A percentile compares a stretch with the other conserved stretches of the same genome.
Conservation (phyloP, 2,113 vertebrate genomes). For the Etia nguti region DNA sequence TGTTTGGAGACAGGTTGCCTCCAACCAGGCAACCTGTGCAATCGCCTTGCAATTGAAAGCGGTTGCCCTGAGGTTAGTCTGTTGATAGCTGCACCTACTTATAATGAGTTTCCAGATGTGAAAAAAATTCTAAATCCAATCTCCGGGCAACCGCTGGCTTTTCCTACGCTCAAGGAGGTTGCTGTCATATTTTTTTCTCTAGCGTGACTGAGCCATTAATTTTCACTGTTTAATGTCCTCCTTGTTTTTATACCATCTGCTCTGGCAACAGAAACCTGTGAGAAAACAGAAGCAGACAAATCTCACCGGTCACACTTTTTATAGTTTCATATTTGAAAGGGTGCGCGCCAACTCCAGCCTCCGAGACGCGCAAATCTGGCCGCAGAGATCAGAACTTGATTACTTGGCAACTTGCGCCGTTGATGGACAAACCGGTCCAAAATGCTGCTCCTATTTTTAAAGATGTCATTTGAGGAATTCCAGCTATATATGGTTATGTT, state of each 20-base stretch:
- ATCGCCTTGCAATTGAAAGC: background rate
- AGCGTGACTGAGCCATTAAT: background rate
- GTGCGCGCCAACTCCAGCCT: background rate
- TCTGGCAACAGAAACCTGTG: background rate
- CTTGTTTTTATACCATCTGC: background rate
- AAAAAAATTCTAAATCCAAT: background rate
- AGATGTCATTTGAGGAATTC: conserved; percentile 48
- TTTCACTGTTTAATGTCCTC: background rate
- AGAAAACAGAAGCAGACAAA: background rate
- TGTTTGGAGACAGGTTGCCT: background rate
- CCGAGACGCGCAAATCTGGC: background rate
- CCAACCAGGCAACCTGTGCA: background rate
- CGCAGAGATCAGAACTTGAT: conserved; percentile 34
- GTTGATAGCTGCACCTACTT: background rate
- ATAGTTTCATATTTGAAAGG: background rate
- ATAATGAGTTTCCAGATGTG: background rate
- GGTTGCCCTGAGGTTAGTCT: background rate
- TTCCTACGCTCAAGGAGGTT: background rate
- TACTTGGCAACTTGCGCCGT: conserved; percentile 37
- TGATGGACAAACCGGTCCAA: conserved; percentile 36
- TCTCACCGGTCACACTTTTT: background rate
- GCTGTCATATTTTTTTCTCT: background rate
- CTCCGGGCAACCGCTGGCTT: background rate
- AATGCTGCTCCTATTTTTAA: conserved; percentile 51
- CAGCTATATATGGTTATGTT: conserved; percentile 59